Conservation (phyloP, 1,140 invertebrate species). For the Protaetia brevitarsis region DNA sequence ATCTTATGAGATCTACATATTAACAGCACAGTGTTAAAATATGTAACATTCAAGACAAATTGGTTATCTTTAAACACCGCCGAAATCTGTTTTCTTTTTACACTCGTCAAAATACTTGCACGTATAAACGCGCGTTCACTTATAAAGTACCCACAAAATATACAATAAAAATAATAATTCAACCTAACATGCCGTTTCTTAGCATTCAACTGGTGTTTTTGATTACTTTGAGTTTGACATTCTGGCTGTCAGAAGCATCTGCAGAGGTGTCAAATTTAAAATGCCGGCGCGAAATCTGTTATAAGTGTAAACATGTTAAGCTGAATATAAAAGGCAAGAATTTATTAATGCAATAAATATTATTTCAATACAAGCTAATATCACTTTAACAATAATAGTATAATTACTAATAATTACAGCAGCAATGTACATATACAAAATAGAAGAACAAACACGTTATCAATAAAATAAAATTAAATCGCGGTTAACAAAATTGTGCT, state of each 20-base stretch:
- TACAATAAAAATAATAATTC: no score
- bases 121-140: no score
- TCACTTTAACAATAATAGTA: slow-evolving; percentile 20
- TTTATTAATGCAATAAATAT: slow-evolving; percentile 22
- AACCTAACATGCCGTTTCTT: no score
- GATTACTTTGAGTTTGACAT: no score
- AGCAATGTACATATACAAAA: background rate
- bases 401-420: slow-evolving; percentile 17
- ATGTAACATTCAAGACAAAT: slow-evolving; percentile 22
- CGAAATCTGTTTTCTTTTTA: background rate
- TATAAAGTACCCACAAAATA: no score
- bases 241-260: no score
- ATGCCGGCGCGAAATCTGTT: no score
- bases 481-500: slow-evolving; percentile 9
- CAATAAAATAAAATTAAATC: slow-evolving; percentile 1
- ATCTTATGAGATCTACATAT: slow-evolving; percentile 22
- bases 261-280: no score
- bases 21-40: slow-evolving; percentile 21
- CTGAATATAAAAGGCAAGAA: slow-evolving; percentile 2
- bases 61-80: background rate
- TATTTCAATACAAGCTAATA: slow-evolving; percentile 21
- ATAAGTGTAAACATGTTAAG: background rate
- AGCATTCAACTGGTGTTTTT: no score
- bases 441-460: background rate
- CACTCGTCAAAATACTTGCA: background rate